These are phyloP conservation scores for Stictonetta naevosa DNA, from an alignment of 2,113 vertebrate genomes.

Conservation along the genomic window DNA sequence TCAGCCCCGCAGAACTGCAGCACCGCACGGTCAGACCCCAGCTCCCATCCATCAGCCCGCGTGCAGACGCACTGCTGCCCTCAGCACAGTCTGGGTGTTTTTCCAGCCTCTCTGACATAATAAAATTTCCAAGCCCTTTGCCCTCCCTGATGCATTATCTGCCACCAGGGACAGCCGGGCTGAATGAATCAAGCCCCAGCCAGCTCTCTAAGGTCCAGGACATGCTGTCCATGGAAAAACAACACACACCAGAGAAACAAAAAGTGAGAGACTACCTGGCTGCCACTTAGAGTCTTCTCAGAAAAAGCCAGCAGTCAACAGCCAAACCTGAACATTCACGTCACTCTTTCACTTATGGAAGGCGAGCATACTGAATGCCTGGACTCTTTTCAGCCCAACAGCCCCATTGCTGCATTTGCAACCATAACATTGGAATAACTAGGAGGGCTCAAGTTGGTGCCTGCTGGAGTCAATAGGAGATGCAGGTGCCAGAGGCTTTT, in stretches of 20 bases:
- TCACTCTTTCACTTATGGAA: constrained; percentile 48
- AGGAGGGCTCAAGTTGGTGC: not conserved
- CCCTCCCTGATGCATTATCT: constrained; percentile 37
- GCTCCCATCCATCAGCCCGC: fast-evolving
- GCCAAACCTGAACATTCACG: constrained; percentile 32
- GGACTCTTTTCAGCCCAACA: constrained; percentile 3
- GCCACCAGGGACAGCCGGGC: constrained; percentile 26
- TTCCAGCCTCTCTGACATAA: constrained; percentile 7
- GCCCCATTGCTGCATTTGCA: constrained; percentile 4
- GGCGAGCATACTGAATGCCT: constrained; percentile 31
- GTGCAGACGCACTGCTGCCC: fast-evolving
- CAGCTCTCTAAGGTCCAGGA: constrained; percentile 28
- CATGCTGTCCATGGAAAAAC: constrained; percentile 71
- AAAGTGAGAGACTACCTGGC: constrained; percentile 69
- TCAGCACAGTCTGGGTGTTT: not conserved
- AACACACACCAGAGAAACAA: constrained; percentile 35
- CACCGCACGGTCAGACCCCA: not conserved
- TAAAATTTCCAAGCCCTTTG: constrained; percentile 55
- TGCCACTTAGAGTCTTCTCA: constrained; percentile 65
- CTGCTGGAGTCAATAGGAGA: not conserved
- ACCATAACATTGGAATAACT: constrained; percentile 16
- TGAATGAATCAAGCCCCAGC: constrained; percentile 24
- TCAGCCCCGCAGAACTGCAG: fast-evolving
- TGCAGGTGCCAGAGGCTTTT: constrained; percentile 33
- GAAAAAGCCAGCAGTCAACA: constrained; percentile 38